phyloP scores from a whole-genome alignment of 2,797 vertebrate genomes.

The Lithobates sylvaticus region DNA sequence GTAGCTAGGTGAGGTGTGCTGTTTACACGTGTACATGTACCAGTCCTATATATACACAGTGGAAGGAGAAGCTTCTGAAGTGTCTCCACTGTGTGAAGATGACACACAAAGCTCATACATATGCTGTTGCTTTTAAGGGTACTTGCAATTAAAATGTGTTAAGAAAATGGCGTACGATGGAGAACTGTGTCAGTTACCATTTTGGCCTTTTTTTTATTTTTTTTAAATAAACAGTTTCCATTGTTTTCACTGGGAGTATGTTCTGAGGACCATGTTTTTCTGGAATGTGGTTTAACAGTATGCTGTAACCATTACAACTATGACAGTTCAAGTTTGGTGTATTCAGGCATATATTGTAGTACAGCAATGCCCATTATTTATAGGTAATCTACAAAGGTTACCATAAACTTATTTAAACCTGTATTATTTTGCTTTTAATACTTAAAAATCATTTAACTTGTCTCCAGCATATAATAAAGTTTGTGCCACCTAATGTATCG shows the following conservation, averaged over 20 bases:
- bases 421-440: not conserved
- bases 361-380: conserved; percentile 12
- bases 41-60: not conserved
- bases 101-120: not conserved
- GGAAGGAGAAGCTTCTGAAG: not conserved
- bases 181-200: too few relatives aligned
- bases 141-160: not conserved
- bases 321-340: conserved; percentile 12
- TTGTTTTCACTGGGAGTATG: not conserved
- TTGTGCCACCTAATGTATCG: not conserved
- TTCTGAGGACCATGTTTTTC: not conserved
- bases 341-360: conserved; percentile 8
- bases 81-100: not conserved
- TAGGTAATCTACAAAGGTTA: conserved; percentile 6
- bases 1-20: not conserved
- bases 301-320: not conserved
- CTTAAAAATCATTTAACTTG: conserved; percentile 4
- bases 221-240: not conserved
- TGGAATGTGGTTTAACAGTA: not conserved
- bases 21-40: not conserved
- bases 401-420: conserved; percentile 6
- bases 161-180: too few relatives aligned
- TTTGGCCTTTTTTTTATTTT: not conserved
- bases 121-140: not conserved
- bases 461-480: conserved; percentile 22